These are phyloP conservation scores for Koerneria pararmatus DNA, from an alignment of 2,888 invertebrate species.

Conservation along the genomic window DNA sequence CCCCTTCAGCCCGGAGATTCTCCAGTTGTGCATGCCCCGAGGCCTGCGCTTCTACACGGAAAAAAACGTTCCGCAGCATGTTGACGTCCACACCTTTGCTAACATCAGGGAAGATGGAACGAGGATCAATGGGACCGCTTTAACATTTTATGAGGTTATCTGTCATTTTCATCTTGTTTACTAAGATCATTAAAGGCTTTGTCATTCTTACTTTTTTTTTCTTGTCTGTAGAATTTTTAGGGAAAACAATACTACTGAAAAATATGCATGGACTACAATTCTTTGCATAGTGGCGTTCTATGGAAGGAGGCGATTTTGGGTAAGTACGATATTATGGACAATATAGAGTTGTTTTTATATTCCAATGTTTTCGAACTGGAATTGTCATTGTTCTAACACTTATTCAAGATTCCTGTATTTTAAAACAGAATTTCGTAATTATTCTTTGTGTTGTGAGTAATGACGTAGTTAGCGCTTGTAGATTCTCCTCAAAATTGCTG, in stretches of 20 bases:
- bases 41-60: slow-evolving; percentile 91
- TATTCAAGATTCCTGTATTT: too few relatives aligned
- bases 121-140: slow-evolving; percentile 85
- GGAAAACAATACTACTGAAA: slow-evolving; percentile 14
- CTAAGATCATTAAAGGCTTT: too few relatives aligned
- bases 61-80: slow-evolving; percentile 70
- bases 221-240: background rate
- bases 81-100: slow-evolving; percentile 84
- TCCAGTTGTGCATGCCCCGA: slow-evolving; percentile 85
- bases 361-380: too few relatives aligned
- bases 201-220: slow-evolving; percentile 8
- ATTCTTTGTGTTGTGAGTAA: too few relatives aligned
- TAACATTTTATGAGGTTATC: slow-evolving; percentile 83
- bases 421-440: too few relatives aligned
- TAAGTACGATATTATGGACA: too few relatives aligned
- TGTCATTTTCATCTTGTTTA: background rate
- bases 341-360: too few relatives aligned
- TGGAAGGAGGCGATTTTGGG: background rate
- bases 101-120: slow-evolving; percentile 94
- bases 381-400: too few relatives aligned
- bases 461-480: too few relatives aligned
- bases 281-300: slow-evolving; percentile 1
- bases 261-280: too few relatives aligned
- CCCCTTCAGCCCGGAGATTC: slow-evolving; percentile 71
- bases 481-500: background rate